Evolutionary conservation across 2,888 invertebrate genomes (phyloP), one percentile per base, ranked within the genome.

Genomic region (Lagria hirta): DNA sequence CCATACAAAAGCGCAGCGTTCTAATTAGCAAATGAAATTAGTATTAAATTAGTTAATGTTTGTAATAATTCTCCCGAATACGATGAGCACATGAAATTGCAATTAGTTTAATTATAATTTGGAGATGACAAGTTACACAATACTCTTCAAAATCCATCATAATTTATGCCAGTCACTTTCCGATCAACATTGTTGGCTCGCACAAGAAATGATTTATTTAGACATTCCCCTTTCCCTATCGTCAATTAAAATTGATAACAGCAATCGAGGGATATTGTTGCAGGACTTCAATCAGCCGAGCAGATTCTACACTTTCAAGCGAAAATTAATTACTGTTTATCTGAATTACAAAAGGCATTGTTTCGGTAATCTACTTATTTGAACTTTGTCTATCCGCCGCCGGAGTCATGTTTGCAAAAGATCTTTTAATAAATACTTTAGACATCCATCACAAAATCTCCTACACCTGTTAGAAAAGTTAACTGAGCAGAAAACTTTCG

Each of bases 191-290:
- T 38, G 45, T 40, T 45, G 34, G 33, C 12, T 16, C 21, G 26
- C 14, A 32, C 22, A 28, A 33, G 34, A 23, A 26, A 44, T 44
- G 44, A 38, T 33, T 38, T 28, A 38, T 38, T 38, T 38, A 38
- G 17, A n/a, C 20, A 15, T 35, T 35, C 35, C 26, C 18, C 11
- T 23, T 4, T 11, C 18, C 23, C 23, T 15, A 35, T 18, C 42
- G 29, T 43, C 42, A 43, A 34, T 35, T 43, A 43, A 43, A 35
- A 40, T 27, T 41, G 41, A 41, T 41, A 33, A 41, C 33, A n/a
- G n/a, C n/a, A n/a, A n/a, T n/a, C n/a, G n/a, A n/a, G n/a, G n/a
- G 33, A 38, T 30, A 17, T 16, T 29, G 29, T 29, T 30, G 4
- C 11, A 13, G 27, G 37, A 37, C 28, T 35, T 29, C 38, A 23